Percentiles rank a stretch among this genome's conserved stretches.
phyloP scores from a whole-genome alignment of 2,797 vertebrate species.

The Pyrocephalus nanus region DNA sequence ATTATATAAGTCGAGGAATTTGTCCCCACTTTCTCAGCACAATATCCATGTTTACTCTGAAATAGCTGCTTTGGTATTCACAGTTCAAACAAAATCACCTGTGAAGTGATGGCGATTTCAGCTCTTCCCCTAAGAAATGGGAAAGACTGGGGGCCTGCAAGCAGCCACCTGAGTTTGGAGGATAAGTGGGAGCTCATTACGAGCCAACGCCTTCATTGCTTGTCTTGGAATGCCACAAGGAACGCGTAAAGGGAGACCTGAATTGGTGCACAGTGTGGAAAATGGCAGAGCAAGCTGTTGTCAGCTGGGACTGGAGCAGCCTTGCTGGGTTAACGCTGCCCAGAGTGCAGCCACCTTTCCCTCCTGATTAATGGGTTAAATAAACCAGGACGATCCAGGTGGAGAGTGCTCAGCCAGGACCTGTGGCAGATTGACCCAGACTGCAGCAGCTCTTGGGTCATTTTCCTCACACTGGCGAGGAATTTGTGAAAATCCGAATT shows the following conservation, averaged over 20 bases:
- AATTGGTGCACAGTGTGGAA: not conserved
- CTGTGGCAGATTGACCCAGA: not conserved
- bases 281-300: not conserved
- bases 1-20: not conserved
- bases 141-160: not conserved
- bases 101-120: not conserved
- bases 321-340: not conserved
- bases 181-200: rapidly evolving
- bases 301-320: not conserved
- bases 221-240: not conserved
- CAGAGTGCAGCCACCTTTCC: not conserved
- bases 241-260: not conserved
- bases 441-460: rapidly evolving
- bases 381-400: not conserved
- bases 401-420: not conserved
- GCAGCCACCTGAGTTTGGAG: not conserved
- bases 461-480: not conserved
- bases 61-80: not conserved
- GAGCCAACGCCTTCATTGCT: not conserved
- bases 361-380: not conserved
- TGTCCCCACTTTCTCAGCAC: not conserved
- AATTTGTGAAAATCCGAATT: too few species aligned
- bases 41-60: not conserved
- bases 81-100: not conserved
- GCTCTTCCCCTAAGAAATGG: not conserved